Evolutionary conservation across 2,797 vertebrate genomes (phyloP).

Genomic region (Hyperoplus immaculatus): DNA sequence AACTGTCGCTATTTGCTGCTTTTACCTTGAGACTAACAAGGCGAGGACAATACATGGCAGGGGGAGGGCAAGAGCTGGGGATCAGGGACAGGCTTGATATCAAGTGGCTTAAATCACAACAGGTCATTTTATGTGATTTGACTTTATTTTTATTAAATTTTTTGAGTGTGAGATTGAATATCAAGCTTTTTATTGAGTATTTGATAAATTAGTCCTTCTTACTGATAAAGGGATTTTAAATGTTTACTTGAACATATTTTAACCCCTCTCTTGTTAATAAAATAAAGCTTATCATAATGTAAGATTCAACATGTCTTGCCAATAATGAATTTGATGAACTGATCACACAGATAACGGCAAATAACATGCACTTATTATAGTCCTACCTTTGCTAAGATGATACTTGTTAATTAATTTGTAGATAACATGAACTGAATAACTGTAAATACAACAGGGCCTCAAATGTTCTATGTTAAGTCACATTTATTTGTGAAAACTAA

Average conservation of each 20-base stretch:
- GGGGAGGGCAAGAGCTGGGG: constrained; percentile 66
- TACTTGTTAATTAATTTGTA: neutral
- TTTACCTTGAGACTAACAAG: constrained; percentile 72
- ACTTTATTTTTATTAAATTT: neutral
- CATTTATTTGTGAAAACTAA: neutral
- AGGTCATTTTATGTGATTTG: neutral
- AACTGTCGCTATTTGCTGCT: constrained; percentile 68
- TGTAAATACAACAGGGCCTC: neutral
- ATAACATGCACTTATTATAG: neutral
- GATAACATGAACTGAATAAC: neutral
- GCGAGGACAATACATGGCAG: constrained; percentile 48
- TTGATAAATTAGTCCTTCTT: neutral
- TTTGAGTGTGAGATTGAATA: neutral
- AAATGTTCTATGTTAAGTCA: neutral
- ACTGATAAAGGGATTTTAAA: neutral
- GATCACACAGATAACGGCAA: neutral
- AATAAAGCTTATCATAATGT: neutral
- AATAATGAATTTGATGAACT: too few species aligned
- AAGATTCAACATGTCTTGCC: neutral
- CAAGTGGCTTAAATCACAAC: constrained; percentile 31
- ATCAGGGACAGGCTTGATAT: constrained; percentile 56
- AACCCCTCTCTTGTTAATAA: neutral
- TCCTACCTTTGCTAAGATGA: neutral
- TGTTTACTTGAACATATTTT: neutral
- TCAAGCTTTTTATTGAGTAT: neutral